Evolutionary conservation across 1,140 invertebrate species (phyloP), one percentile per base, ranked within the genome.

Genomic region (Heliothis virescens): DNA sequence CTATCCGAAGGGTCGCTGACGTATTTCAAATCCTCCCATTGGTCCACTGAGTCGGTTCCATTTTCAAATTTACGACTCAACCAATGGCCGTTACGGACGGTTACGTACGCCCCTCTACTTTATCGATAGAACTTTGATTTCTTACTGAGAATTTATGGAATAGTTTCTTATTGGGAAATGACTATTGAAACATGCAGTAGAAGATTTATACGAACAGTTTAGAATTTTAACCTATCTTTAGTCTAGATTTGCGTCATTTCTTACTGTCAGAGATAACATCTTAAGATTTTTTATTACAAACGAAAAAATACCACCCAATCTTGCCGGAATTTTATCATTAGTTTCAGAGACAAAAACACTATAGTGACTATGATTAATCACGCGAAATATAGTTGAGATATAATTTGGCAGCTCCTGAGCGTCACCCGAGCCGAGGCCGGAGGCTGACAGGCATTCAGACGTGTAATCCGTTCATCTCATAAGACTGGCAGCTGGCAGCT

Each of bases 1-100:
- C 34, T 41, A 41, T n/a, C 11, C 18, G 52, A 41, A 74, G 59
- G 47, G 48, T 50, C 48, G 74, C 41, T 63, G 74, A 75, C 57
- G 57, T 75, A 75, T 75, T 76, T 55, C 74, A 52, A 63, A 79
- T 79, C 65, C 55, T 80, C 48, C 41, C 18, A 78, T 78, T 81
- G 80, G 75, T 67, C 50, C 67, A 15, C 16, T 65, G 65, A 41
- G 67, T 67, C 41, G 53, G 71, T 79, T 71, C 84, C 74, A 80
- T 81, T 85, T 81, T 80, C 73, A 81, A 83, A 85, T 85, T 83
- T 85, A 83, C 82, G 82, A 80, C 26, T 63, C 57, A 80, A 55
- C 74, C 80, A 69, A 78, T 65, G 77, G 60, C 65, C 77, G 82
- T 79, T 72, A 77, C 82, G 80, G 82, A 80, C 80, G 73, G 80